A percentile compares a stretch with the other conserved stretches of the same genome.
These are phyloP conservation scores for Bactericera cockerelli DNA, from an alignment of 1,140 invertebrate genomes.

Conservation along the genomic window DNA sequence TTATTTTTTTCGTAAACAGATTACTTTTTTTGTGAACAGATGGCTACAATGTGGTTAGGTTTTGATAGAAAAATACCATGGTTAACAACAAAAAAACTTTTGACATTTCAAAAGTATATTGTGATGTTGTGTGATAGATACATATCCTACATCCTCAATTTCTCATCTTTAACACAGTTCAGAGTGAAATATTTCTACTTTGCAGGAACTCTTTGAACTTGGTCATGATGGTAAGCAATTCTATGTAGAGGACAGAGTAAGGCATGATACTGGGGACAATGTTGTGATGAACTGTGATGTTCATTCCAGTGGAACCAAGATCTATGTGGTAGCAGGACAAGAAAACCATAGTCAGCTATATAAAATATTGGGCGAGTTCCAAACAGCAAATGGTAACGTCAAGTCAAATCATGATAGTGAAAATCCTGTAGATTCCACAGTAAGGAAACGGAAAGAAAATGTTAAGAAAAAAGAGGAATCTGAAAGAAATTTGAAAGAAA, in stretches of 20 bases:
- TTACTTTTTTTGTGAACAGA: too few relatives aligned
- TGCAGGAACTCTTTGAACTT: conserved; percentile 80
- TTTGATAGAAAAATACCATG: too few relatives aligned
- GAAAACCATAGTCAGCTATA: conserved; percentile 85
- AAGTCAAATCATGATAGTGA: background rate
- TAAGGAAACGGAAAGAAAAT: conserved; percentile 26
- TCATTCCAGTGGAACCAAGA: conserved; percentile 46
- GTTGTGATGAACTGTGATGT: conserved; percentile 83
- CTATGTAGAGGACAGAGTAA: conserved; percentile 65
- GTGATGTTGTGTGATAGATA: too few relatives aligned
- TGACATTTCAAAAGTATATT: too few relatives aligned
- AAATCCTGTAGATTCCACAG: conserved; percentile 4
- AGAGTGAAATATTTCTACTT: too few relatives aligned
- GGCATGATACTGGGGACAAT: conserved; percentile 71
- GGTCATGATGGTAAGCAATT: conserved; percentile 64
- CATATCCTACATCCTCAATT: too few relatives aligned
- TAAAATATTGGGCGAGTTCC: conserved; percentile 35
- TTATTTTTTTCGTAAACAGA: too few relatives aligned
- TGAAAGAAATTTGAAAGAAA: conserved; percentile 22
- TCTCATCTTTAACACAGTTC: too few relatives aligned
- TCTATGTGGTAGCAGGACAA: conserved; percentile 72
- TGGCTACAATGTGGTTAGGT: too few relatives aligned
- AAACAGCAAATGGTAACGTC: background rate
- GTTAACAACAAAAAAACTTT: too few relatives aligned
- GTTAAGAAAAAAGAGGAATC: conserved; percentile 22